phyloP scores from a whole-genome alignment of 1,140 invertebrate genomes.

The Leptinotarsa lineolata region DNA sequence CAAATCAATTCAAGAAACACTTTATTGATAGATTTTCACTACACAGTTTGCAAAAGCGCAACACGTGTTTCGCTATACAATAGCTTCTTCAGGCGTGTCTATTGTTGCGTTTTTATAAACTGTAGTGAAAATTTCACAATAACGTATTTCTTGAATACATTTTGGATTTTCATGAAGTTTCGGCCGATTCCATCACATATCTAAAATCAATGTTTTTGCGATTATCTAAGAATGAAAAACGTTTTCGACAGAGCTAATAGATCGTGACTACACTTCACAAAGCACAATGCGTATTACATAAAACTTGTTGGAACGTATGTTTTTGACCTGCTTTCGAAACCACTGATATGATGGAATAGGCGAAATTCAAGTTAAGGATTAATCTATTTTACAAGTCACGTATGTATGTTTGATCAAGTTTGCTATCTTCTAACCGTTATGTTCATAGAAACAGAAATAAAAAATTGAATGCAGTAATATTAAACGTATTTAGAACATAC shows the following conservation, averaged over 20 bases:
- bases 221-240: too few relatives aligned
- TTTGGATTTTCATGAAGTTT: too few relatives aligned
- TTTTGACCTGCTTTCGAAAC: background rate
- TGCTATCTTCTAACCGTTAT: background rate
- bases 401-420: background rate
- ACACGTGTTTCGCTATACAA: too few relatives aligned
- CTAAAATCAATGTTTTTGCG: too few relatives aligned
- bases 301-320: background rate
- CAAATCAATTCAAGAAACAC: too few relatives aligned
- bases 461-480: background rate
- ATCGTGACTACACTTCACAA: background rate
- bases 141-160: too few relatives aligned
- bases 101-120: too few relatives aligned
- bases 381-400: conserved; percentile 1
- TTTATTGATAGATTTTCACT: too few relatives aligned
- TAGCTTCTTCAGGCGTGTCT: too few relatives aligned
- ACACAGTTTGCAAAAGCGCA: too few relatives aligned
- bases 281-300: background rate
- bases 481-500: background rate
- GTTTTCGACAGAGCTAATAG: background rate
- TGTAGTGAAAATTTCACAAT: too few relatives aligned
- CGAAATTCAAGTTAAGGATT: background rate
- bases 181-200: too few relatives aligned
- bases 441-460: background rate
- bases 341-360: background rate